These are phyloP conservation scores for Parazoanthus darwini DNA, from an alignment of 92 coral and sea anemone genomes.

Conservation along the genomic window DNA sequence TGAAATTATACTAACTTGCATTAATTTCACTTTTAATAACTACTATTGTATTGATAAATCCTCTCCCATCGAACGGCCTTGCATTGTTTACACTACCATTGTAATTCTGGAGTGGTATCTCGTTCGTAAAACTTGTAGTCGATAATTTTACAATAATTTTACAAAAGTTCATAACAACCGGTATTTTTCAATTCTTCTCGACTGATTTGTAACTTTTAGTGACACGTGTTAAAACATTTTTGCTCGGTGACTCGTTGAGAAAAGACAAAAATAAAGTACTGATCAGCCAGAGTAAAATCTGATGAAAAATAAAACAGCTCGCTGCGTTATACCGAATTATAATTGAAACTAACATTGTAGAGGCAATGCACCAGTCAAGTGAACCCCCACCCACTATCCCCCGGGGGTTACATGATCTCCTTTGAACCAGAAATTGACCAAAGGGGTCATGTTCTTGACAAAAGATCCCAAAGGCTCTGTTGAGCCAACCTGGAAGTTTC, in stretches of 20 bases:
- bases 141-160: conserved; percentile 20
- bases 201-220: neutral
- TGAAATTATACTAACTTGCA: conserved; percentile 4
- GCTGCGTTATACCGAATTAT: neutral
- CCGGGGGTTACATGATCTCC: neutral
- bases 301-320: neutral
- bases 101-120: neutral
- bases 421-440: neutral
- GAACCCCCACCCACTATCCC: neutral
- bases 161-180: conserved; percentile 27
- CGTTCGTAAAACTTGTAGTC: conserved; percentile 5
- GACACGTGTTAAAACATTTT: neutral
- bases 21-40: neutral
- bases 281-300: neutral
- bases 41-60: conserved; percentile 13
- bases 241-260: neutral
- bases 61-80: conserved; percentile 1
- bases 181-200: neutral
- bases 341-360: neutral
- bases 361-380: neutral
- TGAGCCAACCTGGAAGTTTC: neutral
- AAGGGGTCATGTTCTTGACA: neutral
- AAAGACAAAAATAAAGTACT: neutral
- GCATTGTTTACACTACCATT: neutral
- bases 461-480: neutral